Evolutionary conservation across 2,888 invertebrate species (phyloP), one percentile per base, ranked within the genome.

Genomic region (Pheosia gnoma): DNA sequence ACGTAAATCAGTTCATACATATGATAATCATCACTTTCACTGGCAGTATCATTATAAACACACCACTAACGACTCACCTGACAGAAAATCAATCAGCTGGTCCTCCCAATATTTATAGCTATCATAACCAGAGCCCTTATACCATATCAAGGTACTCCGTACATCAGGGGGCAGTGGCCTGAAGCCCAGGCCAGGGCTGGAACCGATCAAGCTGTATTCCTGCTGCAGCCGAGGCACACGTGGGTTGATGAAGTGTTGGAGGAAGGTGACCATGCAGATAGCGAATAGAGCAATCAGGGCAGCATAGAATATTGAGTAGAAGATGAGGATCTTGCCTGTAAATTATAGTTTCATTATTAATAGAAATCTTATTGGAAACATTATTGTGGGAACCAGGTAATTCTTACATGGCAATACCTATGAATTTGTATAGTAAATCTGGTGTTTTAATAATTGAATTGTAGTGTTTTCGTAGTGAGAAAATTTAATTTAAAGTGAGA

Each of bases 121-220:
- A 39, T 96, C 95, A 70, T 94, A 94, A 51, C 96, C 95, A 0
- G 97, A 96, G 38, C 97, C 97, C 84, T 97, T 97, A 91, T 98
- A 99, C 96, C 98, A 98, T 81, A 99, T 98, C 65, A 99, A 95
- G 8, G 99, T 98, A 84, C 98, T 98, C 78, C 98, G 96, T 8
- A 98, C 97, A 84, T 98, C 98, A 5, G 96, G 95, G 13, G 99
- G 98, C 94, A 98, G 95, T 7, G 99, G 99, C 74, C 99, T 95
- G 91, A 98, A 99, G 60, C 99, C 99, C 61, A 99, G 94, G 63
- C 99, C 99, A 64, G 99, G 99, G 93, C 98, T 99, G 71, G 96
- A 96, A 74, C 99, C 98, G 74, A 99, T 98, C 60, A 98, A 94
- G 10, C 98, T 97, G 68, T 95, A 92, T 49, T 97, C 96, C 72